These are phyloP conservation scores for Protonemura montana DNA, from an alignment of 2,888 invertebrate genomes.

Conservation along the genomic window DNA sequence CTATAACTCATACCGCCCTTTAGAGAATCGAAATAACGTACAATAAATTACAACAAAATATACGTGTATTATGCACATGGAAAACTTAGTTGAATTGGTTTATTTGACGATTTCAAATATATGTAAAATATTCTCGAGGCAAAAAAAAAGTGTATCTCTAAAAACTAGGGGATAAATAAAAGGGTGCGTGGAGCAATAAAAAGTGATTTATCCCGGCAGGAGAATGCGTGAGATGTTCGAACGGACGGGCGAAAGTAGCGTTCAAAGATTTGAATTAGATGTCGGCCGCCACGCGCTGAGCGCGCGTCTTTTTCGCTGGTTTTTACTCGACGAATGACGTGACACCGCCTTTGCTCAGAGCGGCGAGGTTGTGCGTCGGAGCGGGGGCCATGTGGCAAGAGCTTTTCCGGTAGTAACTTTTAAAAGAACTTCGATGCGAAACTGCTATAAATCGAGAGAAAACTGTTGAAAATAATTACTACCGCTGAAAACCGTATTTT, in stretches of 20 bases:
- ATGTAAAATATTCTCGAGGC: not conserved
- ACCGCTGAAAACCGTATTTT: no score
- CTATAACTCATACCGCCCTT: not conserved
- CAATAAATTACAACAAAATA: not conserved
- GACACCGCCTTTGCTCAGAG: no score
- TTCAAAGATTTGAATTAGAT: not conserved
- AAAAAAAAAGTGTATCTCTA: not conserved
- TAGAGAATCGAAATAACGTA: not conserved
- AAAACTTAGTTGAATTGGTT: constrained; percentile 12
- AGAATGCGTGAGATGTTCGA: not conserved
- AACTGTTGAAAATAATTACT: no score
- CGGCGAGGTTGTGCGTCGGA: no score
- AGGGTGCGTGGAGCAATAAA: not conserved
- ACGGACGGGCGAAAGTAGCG: not conserved
- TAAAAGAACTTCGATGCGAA: no score
- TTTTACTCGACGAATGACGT: no score
- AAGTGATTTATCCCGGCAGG: not conserved
- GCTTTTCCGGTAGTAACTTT: no score
- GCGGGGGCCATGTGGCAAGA: no score
- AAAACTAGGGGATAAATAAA: not conserved
- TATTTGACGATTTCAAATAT: not conserved
- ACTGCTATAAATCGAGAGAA: no score
- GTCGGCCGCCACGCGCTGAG: not conserved
- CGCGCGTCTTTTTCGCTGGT: no score
- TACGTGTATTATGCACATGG: not conserved